Conservation (phyloP, 2,888 invertebrate species). For the Cyrtodaria siliqua region DNA sequence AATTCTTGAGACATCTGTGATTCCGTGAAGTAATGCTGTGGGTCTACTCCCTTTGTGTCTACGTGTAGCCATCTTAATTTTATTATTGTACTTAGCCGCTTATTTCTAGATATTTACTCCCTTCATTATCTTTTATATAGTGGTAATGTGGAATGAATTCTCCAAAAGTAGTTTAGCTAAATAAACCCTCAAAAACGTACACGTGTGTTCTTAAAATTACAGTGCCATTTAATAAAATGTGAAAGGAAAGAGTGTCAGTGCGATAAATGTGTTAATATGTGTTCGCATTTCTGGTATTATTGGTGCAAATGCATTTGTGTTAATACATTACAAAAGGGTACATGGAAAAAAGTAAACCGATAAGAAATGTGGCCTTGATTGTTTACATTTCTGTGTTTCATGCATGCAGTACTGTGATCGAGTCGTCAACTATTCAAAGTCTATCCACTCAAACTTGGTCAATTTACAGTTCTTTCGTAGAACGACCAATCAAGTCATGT, state of each 20-base stretch:
- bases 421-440: no score
- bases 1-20: conserved; percentile 16
- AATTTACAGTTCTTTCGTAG: no score
- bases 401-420: no score
- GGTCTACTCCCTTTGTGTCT: conserved; percentile 9
- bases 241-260: neutral
- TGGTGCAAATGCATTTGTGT: conserved; percentile 5
- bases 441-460: no score
- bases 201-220: conserved; percentile 3
- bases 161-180: conserved; percentile 9
- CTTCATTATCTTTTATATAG: neutral
- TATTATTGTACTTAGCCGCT: conserved; percentile 7
- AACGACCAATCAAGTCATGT: no score
- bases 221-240: conserved; percentile 1
- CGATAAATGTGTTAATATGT: neutral
- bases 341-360: neutral
- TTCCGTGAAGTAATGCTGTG: conserved; percentile 34
- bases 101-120: neutral
- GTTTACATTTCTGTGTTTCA: no score
- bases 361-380: neutral
- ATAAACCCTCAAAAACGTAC: conserved; percentile 16
- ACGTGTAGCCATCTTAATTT: neutral
- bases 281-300: no score
- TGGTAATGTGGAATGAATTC: conserved; percentile 7
- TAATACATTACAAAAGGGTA: neutral